phyloP scores from a whole-genome alignment of 2,113 vertebrate species.

The Montifringilla adamsi region DNA sequence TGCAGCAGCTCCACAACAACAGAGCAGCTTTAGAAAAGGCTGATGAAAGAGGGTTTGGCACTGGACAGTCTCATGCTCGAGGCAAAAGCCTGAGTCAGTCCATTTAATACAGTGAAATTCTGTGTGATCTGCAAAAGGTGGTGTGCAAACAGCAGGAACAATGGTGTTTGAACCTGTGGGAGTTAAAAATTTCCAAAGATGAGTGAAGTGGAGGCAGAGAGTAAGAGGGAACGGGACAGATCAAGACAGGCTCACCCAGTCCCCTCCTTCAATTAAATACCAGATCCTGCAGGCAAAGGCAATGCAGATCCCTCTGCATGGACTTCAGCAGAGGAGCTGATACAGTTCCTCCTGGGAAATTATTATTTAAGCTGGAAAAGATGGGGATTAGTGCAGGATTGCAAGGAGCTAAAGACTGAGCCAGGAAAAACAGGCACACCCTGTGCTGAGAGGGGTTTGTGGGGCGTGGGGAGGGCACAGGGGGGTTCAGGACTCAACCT shows the following conservation, averaged over 20 bases:
- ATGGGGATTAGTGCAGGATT: background rate
- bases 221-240: background rate
- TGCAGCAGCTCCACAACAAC: background rate
- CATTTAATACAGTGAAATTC: background rate
- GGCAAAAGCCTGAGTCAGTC: background rate
- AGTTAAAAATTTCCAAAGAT: background rate
- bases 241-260: background rate
- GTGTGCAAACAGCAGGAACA: background rate
- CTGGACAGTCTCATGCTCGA: background rate
- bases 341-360: background rate
- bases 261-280: background rate
- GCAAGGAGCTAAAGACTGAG: background rate
- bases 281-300: background rate
- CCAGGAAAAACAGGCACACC: background rate
- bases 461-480: background rate
- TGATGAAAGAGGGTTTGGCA: background rate
- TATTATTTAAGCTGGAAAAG: background rate
- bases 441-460: background rate
- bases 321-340: background rate
- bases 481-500: background rate
- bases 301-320: background rate
- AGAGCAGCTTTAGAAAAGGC: background rate
- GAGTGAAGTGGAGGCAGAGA: background rate
- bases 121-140: background rate
- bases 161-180: fast-evolving